A percentile compares a stretch with the other conserved stretches of the same genome.
Evolutionary conservation across 2,113 vertebrate species (phyloP).

Genomic region (Prietella phreatophila): DNA sequence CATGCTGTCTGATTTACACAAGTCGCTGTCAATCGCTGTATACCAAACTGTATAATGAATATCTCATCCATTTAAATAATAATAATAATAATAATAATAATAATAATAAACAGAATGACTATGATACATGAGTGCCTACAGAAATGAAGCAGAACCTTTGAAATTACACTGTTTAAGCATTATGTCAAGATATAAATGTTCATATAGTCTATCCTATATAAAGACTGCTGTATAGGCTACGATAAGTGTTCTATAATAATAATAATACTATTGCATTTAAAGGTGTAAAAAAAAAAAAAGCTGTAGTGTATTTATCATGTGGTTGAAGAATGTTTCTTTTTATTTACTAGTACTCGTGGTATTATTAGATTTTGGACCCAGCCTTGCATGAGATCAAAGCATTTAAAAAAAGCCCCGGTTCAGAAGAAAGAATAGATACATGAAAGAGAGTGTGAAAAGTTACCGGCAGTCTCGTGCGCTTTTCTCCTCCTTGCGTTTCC

Average conservation of each 20-base stretch:
- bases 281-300: too few relatives aligned
- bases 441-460: not conserved
- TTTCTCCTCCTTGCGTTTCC: not conserved
- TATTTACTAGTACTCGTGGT: not conserved
- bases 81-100: too few relatives aligned
- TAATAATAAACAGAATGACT: too few relatives aligned
- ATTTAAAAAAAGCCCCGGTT: not conserved
- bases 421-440: not conserved
- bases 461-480: not conserved
- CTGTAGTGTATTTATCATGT: not conserved
- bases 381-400: not conserved
- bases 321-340: not conserved
- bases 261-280: not conserved
- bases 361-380: not conserved
- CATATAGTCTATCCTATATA: not conserved
- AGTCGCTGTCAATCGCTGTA: not conserved
- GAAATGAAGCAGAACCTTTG: not conserved
- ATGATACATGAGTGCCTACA: not conserved
- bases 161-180: not conserved
- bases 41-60: not conserved
- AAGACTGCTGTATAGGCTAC: too few relatives aligned
- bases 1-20: not conserved
- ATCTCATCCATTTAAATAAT: not conserved
- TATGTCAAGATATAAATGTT: not conserved
- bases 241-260: not conserved